Evolutionary conservation across 2,888 invertebrate species (phyloP).

Genomic region (Caenorhabditis virilis): DNA sequence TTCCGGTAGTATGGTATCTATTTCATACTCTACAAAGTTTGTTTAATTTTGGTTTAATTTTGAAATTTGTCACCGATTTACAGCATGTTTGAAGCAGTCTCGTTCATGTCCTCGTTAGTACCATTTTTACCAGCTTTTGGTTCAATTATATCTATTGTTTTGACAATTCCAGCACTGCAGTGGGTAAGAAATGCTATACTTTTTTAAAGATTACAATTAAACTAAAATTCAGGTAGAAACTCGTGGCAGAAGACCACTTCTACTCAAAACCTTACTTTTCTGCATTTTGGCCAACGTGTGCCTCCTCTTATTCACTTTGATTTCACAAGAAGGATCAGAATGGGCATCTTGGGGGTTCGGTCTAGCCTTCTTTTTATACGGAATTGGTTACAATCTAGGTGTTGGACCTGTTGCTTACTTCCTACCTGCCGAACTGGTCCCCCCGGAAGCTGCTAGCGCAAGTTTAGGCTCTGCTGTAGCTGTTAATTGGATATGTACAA

Average conservation of each 20-base stretch:
- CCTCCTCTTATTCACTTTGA: constrained; percentile 53
- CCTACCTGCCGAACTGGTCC: constrained; percentile 60
- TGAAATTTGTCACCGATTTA: constrained; percentile 7
- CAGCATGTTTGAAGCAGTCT: constrained; percentile 62
- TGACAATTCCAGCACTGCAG: constrained; percentile 60
- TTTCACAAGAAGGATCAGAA: constrained; percentile 40
- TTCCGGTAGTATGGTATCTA: constrained; percentile 62
- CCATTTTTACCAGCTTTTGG: constrained; percentile 61
- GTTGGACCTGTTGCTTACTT: constrained; percentile 63
- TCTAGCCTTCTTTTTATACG: constrained; percentile 57
- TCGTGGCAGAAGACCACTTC: constrained; percentile 55
- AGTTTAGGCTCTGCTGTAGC: constrained; percentile 58
- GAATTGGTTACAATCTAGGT: constrained; percentile 63
- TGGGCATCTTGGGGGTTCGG: constrained; percentile 61
- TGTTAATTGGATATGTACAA: constrained; percentile 57
- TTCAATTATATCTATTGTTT: constrained; percentile 54
- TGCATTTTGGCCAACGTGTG: constrained; percentile 54
- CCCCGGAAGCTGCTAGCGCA: constrained; percentile 41
- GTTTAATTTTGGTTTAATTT: not conserved
- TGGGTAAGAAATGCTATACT: constrained; percentile 42
- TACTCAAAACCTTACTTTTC: constrained; percentile 56
- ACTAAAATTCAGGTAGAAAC: constrained; percentile 49
- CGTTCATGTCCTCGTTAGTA: constrained; percentile 53
- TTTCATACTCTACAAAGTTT: constrained; percentile 60
- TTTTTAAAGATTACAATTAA: not conserved